phyloP scores from a whole-genome alignment of 2,888 invertebrate genomes.

The Eurytoma californica region DNA sequence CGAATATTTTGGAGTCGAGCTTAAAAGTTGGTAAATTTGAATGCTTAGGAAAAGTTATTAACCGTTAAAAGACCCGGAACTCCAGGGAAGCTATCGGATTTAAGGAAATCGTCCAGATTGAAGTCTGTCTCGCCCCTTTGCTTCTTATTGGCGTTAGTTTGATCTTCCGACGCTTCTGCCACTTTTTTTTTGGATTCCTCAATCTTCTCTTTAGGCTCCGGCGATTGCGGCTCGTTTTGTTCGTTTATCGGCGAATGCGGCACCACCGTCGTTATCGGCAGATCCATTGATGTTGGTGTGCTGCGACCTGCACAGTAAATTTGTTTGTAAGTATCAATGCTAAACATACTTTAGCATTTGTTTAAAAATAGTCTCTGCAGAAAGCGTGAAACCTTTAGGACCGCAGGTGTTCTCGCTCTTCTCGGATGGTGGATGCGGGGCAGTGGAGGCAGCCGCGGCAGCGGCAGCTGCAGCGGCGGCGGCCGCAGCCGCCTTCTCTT shows the following conservation, averaged over 20 bases:
- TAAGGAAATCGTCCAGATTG: conserved; percentile 90
- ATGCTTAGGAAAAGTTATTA: conserved; percentile 63
- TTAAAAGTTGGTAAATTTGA: not conserved
- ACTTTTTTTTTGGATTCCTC: conserved; percentile 49
- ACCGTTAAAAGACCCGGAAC: conserved; percentile 85
- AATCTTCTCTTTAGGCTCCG: conserved; percentile 61
- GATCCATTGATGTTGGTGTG: conserved; percentile 73
- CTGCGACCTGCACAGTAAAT: conserved; percentile 66
- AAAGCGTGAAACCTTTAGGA: conserved; percentile 41
- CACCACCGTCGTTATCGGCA: conserved; percentile 64
- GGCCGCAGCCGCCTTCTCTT: conserved; percentile 62
- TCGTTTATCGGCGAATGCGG: conserved; percentile 73
- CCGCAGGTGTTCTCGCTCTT: conserved; percentile 30
- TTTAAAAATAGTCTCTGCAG: not conserved
- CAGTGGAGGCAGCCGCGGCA: conserved; percentile 49
- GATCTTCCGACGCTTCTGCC: conserved; percentile 58
- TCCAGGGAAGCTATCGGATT: conserved; percentile 86
- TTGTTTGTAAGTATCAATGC: not conserved
- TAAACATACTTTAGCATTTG: not conserved
- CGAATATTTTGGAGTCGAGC: not conserved
- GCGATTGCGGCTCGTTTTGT: conserved; percentile 63
- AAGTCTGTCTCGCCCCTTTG: conserved; percentile 76
- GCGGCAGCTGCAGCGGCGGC: conserved; percentile 51
- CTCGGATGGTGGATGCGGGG: conserved; percentile 14
- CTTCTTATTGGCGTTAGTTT: conserved; percentile 60